Evolutionary conservation across 2,888 invertebrate species (phyloP).

Genomic region (Chelonus formosanus): DNA sequence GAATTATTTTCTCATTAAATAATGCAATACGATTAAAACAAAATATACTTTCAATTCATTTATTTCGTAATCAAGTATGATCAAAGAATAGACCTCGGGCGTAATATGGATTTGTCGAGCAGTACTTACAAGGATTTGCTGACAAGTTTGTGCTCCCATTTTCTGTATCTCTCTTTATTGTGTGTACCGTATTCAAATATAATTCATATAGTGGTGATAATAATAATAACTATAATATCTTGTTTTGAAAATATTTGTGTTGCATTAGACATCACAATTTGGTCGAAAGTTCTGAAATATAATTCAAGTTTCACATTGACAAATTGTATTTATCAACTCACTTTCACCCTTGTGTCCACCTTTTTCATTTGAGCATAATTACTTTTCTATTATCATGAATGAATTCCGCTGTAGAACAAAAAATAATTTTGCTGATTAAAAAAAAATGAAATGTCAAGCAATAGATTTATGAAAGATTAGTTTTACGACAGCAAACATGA

Average conservation of each 20-base stretch:
- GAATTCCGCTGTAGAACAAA: no score
- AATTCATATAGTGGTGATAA: no score
- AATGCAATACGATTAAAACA: background rate
- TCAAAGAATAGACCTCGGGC: conserved; percentile 21
- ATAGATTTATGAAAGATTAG: conserved; percentile 22
- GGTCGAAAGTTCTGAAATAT: conserved; percentile 14
- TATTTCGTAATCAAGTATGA: background rate
- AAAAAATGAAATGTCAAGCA: conserved; percentile 9
- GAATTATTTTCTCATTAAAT: no score
- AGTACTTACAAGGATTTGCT: conserved; percentile 13
- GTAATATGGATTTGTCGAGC: conserved; percentile 10
- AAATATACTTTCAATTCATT: no score
- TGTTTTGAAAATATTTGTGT: no score
- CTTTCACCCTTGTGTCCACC: background rate
- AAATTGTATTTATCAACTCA: conserved; percentile 17
- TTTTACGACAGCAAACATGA: conserved; percentile 20
- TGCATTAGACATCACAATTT: conserved; percentile 12
- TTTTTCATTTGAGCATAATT: no score
- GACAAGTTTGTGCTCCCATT: background rate
- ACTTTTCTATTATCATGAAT: no score
- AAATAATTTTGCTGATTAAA: background rate
- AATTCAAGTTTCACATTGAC: conserved; percentile 12
- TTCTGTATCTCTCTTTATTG: no score
- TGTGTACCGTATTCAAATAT: no score
- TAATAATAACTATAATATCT: no score